Percentiles rank a stretch among this genome's conserved stretches.
Evolutionary conservation across 2,797 vertebrate genomes (phyloP).

Genomic region (Molossus alvarezi): DNA sequence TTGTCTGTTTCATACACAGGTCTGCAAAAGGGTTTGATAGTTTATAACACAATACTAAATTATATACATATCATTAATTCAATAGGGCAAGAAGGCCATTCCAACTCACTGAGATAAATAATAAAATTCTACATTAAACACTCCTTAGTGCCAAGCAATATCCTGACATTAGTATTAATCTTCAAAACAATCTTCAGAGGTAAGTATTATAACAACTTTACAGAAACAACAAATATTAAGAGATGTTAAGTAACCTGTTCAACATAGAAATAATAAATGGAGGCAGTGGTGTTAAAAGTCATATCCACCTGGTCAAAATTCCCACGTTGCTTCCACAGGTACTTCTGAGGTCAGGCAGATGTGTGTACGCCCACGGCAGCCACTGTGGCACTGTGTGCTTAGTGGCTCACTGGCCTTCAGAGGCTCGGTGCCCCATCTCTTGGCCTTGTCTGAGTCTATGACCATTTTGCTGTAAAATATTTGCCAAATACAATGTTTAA

Average conservation of each 20-base stretch:
- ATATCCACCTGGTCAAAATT: not conserved
- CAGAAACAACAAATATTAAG: not conserved
- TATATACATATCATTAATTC: not conserved
- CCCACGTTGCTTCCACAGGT: rapidly evolving
- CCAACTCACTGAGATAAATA: not conserved
- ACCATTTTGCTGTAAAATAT: not conserved
- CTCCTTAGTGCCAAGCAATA: not conserved
- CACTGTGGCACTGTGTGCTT: rapidly evolving
- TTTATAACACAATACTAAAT: not conserved
- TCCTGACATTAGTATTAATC: not conserved
- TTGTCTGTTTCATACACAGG: not conserved
- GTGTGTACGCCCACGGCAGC: not conserved
- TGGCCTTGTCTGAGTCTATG: not conserved
- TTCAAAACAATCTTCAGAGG: not conserved
- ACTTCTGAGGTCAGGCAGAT: not conserved
- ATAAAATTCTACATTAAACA: not conserved
- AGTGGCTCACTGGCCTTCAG: not conserved
- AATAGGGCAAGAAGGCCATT: not conserved
- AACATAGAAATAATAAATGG: not conserved
- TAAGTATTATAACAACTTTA: not conserved
- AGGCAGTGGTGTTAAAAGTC: not conserved
- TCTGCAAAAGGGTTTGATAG: not conserved
- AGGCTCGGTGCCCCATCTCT: not conserved
- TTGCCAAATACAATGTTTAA: slow-evolving; percentile 2
- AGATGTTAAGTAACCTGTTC: not conserved